Evolutionary conservation across 2,888 invertebrate genomes (phyloP), one percentile per base, ranked within the genome.

Genomic region (Hypselothyrea guttata): DNA sequence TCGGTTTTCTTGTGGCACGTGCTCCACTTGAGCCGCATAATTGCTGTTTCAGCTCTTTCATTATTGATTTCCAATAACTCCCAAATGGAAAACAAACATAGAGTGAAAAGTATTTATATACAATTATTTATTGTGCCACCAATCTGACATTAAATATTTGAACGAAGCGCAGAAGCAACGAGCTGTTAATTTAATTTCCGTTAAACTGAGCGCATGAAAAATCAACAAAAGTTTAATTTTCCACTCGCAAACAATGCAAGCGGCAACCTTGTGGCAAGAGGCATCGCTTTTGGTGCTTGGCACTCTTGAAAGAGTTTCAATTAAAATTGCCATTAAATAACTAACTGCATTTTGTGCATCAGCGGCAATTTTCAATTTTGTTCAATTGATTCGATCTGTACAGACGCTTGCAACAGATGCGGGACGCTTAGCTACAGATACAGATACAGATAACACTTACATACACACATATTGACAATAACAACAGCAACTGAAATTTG

Each of bases 301-400:
- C 1, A 9, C 28, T 7, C n/a, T 9, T 1, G 9, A 7, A 18
- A 7, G 16, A 37, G n/a, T 9, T 16, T 5, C 18, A 22, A 22
- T 22, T 22, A 22, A 22, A 22, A 22, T 38, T 38, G 31, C 35
- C 41, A 52, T 56, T 48, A 47, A 12, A 13, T 47, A 13, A 18
- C 13, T 41, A 55, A 61, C 48, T 58, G 49, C 41, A 49, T 40
- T 48, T n/a, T 47, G 34, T 61, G 58, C 40, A 41, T 30, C 27
- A 35, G 71, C 48, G 49, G 65, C 62, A 58, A 18, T 7, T 38
- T 38, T 38, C 18, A 38, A 38, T 37, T 15, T 57, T 71, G 51
- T 68, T 71, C 72, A 74, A 71, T 74, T 73, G 62, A 66, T 66
- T 70, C 44, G 38, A 22, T 22, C 22, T n/a, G n/a, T n/a, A n/a